A percentile compares a stretch with the other conserved stretches of the same genome.
These are phyloP conservation scores for Thecocarcelia acutangulata DNA, from an alignment of 2,888 invertebrate genomes.

Conservation along the genomic window DNA sequence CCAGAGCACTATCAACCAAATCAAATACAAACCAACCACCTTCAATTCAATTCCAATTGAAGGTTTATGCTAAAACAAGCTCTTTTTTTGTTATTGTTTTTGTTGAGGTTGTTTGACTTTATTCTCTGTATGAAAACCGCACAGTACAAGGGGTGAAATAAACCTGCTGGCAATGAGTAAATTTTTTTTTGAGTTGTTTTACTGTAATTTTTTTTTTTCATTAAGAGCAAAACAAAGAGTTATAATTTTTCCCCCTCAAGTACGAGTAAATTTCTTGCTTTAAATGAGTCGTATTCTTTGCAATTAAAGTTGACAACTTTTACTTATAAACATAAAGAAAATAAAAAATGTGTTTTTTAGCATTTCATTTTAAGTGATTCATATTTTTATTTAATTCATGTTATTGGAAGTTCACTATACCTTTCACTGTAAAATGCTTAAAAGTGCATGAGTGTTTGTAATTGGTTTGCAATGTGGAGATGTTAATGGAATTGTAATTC, in stretches of 20 bases:
- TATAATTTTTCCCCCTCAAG: background rate
- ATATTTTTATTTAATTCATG: slow-evolving; percentile 29
- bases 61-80: slow-evolving; percentile 55
- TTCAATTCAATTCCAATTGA: slow-evolving; percentile 35
- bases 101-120: slow-evolving; percentile 23
- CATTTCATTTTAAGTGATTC: slow-evolving; percentile 45
- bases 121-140: slow-evolving; percentile 8
- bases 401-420: slow-evolving; percentile 60
- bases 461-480: slow-evolving; percentile 32
- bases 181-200: background rate
- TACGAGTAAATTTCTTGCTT: slow-evolving; percentile 28
- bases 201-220: background rate
- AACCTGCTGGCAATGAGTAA: slow-evolving; percentile 13
- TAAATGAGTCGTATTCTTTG: slow-evolving; percentile 34
- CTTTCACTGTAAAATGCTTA: slow-evolving; percentile 48
- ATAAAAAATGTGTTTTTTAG: slow-evolving; percentile 21
- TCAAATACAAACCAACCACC: slow-evolving; percentile 43
- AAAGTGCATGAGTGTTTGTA: slow-evolving; percentile 3
- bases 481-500: slow-evolving; percentile 40
- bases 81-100: slow-evolving; percentile 32
- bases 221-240: background rate
- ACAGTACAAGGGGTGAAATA: slow-evolving; percentile 57
- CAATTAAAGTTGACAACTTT: slow-evolving; percentile 63
- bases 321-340: slow-evolving; percentile 53
- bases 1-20: slow-evolving; percentile 20